Base-by-base conservation (phyloP, 2,888 invertebrate species). In the Drosophila paracracens region DNA sequence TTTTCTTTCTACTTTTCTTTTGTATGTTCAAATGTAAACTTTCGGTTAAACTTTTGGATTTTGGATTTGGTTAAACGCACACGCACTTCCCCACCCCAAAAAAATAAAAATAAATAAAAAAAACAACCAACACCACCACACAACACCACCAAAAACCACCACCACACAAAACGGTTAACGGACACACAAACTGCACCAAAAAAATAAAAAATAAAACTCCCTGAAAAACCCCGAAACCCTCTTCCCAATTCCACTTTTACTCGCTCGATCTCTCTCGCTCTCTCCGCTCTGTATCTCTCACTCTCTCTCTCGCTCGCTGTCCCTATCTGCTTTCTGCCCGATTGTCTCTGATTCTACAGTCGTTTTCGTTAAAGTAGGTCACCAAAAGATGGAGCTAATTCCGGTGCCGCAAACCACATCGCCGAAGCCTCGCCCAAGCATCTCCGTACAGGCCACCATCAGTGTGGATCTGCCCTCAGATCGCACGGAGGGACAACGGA, bases 341-440 rank as follows among this genome's bases (percentile, higher is more conserved):
- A 83, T 70, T 83, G 60, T 78, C 48, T 79, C 78, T 78, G 78
- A 78, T 72, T 76, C 86, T 82, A 54, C 83, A 93, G 93, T 93
- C 92, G 93, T 93, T 91, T 92, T 93, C 85, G 93, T 93, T 83
- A 92, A 93, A 93, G 88, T 93, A 93, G 93, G 93, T 91, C 93
- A 92, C 83, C 91, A 92, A 72, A 93, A 92, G 81, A 93, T 93
- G 81, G 93, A 93, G 66, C 85, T 93, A 10, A 91, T 92, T 21
- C 91, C 93, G 2, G 89, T 92, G 73, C 91, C 92, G 8, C 86
- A 92, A n/a, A 91, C 92, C 38, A 91, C 92, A 60, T 94, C 94
- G 85, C 94, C 95, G 2, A 94, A 94, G 76, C 94, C 94, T 75
- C 93, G 94, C 40, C 79, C 92, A 27, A 92, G 91, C 83, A 91